A percentile compares a stretch with the other conserved stretches of the same genome.
Evolutionary conservation across 2,113 vertebrate species (phyloP).

Genomic region (Hucho hucho): DNA sequence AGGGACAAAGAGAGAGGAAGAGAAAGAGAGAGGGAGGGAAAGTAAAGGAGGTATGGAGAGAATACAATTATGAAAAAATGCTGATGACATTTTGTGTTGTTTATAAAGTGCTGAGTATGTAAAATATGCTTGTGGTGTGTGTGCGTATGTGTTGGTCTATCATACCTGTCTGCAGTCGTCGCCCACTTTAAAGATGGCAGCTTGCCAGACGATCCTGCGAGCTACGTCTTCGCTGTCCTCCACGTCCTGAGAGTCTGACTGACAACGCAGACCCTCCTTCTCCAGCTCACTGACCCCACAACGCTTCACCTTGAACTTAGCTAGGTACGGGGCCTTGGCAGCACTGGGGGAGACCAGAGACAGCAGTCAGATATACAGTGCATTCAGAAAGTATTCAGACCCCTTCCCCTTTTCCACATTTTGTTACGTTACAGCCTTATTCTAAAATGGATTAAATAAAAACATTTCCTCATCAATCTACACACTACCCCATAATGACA

Average conservation of each 20-base stretch:
- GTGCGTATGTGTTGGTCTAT: too few relatives aligned
- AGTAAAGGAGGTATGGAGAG: too few relatives aligned
- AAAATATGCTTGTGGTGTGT: too few relatives aligned
- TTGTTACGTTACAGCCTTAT: too few relatives aligned
- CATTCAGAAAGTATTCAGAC: too few relatives aligned
- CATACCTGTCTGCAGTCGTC: conserved; percentile 97
- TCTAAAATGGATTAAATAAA: too few relatives aligned
- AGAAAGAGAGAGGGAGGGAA: too few relatives aligned
- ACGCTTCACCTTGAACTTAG: conserved; percentile 96
- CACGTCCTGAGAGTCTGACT: conserved; percentile 79
- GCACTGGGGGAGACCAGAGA: conserved; percentile 71
- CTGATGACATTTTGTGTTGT: too few relatives aligned
- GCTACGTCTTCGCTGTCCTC: conserved; percentile 73
- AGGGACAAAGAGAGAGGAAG: conserved; percentile 4
- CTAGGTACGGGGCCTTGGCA: conserved; percentile 95
- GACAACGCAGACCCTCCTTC: conserved; percentile 90
- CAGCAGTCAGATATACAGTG: background rate
- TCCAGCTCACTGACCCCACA: conserved; percentile 97
- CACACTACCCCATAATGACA: too few relatives aligned
- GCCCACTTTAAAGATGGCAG: conserved; percentile 99
- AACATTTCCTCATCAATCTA: too few relatives aligned
- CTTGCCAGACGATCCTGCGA: conserved; percentile 89
- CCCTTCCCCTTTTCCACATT: too few relatives aligned
- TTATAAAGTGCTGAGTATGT: too few relatives aligned
- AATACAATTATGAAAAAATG: background rate